These are phyloP conservation scores for Nothobranchius kuhntae DNA, from an alignment of 2,113 vertebrate species.

Conservation along the genomic window DNA sequence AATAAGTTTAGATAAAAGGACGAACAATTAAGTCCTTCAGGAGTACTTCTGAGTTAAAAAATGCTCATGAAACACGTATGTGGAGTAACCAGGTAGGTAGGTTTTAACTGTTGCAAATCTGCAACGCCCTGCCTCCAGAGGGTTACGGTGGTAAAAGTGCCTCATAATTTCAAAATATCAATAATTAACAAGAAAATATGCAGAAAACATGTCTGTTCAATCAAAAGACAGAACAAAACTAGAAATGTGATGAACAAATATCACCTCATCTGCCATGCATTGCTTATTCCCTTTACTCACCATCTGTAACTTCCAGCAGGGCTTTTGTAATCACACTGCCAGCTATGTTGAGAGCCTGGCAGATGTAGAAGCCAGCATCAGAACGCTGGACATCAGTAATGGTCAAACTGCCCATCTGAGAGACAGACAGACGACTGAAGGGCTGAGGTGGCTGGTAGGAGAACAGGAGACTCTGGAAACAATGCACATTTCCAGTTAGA, in stretches of 20 bases:
- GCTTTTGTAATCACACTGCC: conserved; percentile 98
- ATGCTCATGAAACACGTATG: no score
- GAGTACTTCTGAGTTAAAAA: no score
- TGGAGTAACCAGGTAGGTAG: no score
- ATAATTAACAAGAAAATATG: conserved; percentile 26
- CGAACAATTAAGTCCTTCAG: no score
- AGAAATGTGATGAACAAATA: conserved; percentile 12
- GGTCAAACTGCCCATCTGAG: conserved; percentile 95
- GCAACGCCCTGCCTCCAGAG: no score
- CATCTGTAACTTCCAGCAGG: conserved; percentile 85
- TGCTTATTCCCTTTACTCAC: conserved; percentile 51
- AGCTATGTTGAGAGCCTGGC: conserved; percentile 98
- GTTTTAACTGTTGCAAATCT: no score
- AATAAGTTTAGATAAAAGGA: no score
- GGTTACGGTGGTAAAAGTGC: no score
- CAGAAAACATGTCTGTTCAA: conserved; percentile 7
- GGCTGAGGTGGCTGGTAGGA: conserved; percentile 95
- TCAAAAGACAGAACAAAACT: conserved; percentile 29
- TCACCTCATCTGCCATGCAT: conserved; percentile 8
- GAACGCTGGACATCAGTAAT: conserved; percentile 90
- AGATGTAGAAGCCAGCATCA: conserved; percentile 94
- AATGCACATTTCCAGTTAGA: conserved; percentile 36
- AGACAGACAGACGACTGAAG: conserved; percentile 94
- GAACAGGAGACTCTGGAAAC: conserved; percentile 90
- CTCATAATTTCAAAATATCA: conserved; percentile 34